Conservation (phyloP, 2,888 invertebrate genomes). For the Pseudanteris insignis region DNA sequence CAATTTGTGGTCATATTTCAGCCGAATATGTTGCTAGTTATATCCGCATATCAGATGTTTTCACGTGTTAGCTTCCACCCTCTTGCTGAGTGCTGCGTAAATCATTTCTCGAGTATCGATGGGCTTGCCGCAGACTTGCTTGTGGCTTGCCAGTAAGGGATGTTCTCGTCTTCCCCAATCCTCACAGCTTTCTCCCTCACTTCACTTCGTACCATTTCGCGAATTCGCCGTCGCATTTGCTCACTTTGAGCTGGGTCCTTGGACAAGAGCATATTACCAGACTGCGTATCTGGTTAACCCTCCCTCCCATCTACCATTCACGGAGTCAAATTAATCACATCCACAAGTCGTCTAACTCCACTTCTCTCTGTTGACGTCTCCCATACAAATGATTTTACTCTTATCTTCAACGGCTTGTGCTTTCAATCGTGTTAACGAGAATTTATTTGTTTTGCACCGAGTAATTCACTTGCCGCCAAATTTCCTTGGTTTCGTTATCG, state of each 20-base stretch:
- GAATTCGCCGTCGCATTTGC: not conserved
- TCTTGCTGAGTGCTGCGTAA: slow-evolving; percentile 15
- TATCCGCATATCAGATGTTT: slow-evolving; percentile 29
- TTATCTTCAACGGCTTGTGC: too few relatives aligned
- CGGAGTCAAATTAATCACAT: slow-evolving; percentile 67
- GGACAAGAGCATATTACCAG: slow-evolving; percentile 54
- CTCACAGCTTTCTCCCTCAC: slow-evolving; percentile 18
- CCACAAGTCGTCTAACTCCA: too few relatives aligned
- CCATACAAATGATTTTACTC: too few relatives aligned
- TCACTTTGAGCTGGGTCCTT: slow-evolving; percentile 39
- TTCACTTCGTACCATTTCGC: slow-evolving; percentile 18
- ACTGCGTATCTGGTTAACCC: slow-evolving; percentile 59
- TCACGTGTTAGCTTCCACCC: slow-evolving; percentile 17
- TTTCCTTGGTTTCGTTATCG: too few relatives aligned
- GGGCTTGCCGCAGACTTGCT: slow-evolving; percentile 50
- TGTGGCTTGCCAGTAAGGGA: slow-evolving; percentile 55
- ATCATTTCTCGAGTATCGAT: slow-evolving; percentile 23
- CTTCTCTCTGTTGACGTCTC: too few relatives aligned
- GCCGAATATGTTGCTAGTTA: too few relatives aligned
- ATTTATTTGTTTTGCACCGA: too few relatives aligned
- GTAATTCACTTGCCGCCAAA: too few relatives aligned
- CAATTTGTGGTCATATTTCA: too few relatives aligned
- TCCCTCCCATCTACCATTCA: slow-evolving; percentile 63
- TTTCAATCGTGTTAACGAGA: too few relatives aligned
- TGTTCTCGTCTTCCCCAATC: slow-evolving; percentile 55